Conservation (phyloP, 1,140 invertebrate genomes). For the Portunus trituberculatus region DNA sequence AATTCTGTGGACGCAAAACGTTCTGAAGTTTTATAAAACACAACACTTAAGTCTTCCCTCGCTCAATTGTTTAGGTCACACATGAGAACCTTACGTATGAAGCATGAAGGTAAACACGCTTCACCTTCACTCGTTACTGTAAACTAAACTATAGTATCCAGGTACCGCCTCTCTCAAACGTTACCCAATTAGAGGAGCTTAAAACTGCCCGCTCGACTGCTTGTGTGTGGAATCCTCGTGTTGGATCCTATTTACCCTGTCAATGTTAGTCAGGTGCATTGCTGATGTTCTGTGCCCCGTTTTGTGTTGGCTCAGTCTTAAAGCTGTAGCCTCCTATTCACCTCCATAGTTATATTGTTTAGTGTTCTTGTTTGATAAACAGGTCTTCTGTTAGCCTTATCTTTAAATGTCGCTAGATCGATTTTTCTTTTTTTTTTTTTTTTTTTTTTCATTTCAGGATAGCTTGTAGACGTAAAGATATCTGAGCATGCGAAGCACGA, state of each 20-base stretch:
- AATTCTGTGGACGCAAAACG: no score
- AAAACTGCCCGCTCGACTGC: constrained; percentile 6
- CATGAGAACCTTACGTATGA: background rate
- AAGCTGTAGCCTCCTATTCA: background rate
- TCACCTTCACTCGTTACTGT: background rate
- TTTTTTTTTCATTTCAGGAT: no score
- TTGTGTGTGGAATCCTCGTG: constrained; percentile 17
- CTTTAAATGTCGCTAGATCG: background rate
- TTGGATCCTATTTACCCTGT: background rate
- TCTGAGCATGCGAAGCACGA: no score
- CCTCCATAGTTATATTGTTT: background rate
- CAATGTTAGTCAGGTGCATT: background rate
- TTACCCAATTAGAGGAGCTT: background rate
- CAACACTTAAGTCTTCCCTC: no score
- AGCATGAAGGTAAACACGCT: background rate
- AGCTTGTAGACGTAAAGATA: no score
- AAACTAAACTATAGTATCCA: background rate
- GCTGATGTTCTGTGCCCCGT: background rate
- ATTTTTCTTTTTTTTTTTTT: background rate
- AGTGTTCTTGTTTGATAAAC: background rate
- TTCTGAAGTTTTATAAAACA: no score
- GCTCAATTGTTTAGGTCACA: background rate
- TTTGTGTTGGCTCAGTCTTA: constrained; percentile 1
- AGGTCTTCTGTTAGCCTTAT: background rate
- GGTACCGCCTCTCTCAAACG: background rate